Conservation (phyloP, 2,113 vertebrate species). For the Eidolon helvum region DNA sequence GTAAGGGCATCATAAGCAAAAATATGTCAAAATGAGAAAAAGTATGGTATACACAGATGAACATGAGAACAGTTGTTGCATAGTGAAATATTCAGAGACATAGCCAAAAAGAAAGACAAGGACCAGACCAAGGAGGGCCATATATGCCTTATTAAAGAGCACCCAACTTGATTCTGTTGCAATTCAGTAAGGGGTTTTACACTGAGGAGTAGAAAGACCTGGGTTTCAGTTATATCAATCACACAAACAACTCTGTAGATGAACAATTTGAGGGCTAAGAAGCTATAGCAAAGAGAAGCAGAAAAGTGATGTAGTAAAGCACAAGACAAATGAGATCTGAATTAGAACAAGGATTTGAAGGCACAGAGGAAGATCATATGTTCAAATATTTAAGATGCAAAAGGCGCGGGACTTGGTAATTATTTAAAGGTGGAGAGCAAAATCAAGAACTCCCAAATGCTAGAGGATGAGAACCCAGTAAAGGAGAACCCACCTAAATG, state of each 20-base stretch:
- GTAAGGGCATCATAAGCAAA: neutral
- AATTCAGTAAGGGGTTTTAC: neutral
- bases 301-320: neutral
- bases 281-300: neutral
- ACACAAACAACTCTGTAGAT: neutral
- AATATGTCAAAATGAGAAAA: neutral
- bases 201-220: neutral
- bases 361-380: neutral
- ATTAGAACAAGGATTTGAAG: neutral
- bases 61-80: neutral
- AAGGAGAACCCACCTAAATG: neutral
- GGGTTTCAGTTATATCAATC: neutral
- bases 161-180: neutral
- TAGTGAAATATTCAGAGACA: neutral
- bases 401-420: neutral
- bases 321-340: neutral
- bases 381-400: neutral
- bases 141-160: neutral
- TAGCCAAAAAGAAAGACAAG: neutral
- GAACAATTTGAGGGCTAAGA: neutral
- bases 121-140: neutral
- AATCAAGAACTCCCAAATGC: neutral
- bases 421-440: neutral
- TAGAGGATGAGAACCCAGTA: neutral
- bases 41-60: neutral